These are phyloP conservation scores for Thyatira batis DNA, from an alignment of 2,888 invertebrate species.

Conservation along the genomic window DNA sequence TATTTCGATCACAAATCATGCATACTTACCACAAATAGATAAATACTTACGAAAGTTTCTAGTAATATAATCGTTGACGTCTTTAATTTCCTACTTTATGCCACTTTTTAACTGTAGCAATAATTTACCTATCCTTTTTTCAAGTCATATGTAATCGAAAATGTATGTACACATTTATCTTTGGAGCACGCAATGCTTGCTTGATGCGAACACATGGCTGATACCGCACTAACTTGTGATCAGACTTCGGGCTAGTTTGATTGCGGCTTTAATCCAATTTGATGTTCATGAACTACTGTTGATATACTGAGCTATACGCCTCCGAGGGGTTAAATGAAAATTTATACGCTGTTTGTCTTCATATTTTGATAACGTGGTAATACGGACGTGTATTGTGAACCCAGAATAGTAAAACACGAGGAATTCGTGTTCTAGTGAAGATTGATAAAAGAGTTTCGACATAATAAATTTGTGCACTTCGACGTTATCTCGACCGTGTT, in stretches of 20 bases:
- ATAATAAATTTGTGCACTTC: not conserved
- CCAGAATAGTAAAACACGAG: not conserved
- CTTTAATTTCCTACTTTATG: no score
- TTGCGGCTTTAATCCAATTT: slow-evolving; percentile 56
- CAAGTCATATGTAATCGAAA: no score
- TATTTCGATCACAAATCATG: not conserved
- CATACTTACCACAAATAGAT: no score
- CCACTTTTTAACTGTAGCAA: no score
- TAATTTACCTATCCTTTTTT: no score
- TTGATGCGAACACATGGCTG: slow-evolving; percentile 25
- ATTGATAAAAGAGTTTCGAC: not conserved
- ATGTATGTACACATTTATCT: not conserved
- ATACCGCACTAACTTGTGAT: slow-evolving; percentile 45
- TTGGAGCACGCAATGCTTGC: slow-evolving; percentile 20
- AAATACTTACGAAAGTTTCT: no score
- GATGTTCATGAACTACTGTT: slow-evolving; percentile 45
- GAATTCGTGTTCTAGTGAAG: not conserved
- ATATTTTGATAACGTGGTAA: not conserved
- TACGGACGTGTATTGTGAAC: not conserved
- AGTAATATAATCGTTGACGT: no score
- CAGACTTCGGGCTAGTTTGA: slow-evolving; percentile 49
- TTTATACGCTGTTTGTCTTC: not conserved
- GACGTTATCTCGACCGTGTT: not conserved
- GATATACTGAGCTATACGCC: not conserved
- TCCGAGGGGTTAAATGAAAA: not conserved